phyloP scores from a whole-genome alignment of 2,888 invertebrate species.

The Cheilosia impressa region DNA sequence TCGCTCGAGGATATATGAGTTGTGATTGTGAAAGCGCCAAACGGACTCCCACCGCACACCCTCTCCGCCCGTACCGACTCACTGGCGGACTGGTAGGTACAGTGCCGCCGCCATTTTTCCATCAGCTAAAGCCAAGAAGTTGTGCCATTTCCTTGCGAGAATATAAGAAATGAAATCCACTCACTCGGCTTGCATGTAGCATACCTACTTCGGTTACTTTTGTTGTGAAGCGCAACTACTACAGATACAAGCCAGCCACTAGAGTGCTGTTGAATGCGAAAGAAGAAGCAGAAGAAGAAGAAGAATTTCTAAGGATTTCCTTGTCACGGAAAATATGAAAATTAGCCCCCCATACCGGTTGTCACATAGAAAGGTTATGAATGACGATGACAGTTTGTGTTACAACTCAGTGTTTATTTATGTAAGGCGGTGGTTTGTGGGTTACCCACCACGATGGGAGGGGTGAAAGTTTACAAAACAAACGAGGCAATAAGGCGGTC shows the following conservation, averaged over 20 bases:
- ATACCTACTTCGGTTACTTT: constrained; percentile 41
- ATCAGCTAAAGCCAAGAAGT: constrained; percentile 53
- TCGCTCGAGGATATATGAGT: constrained; percentile 79
- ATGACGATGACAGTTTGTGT: constrained; percentile 67
- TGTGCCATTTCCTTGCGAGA: constrained; percentile 59
- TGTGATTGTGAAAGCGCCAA: constrained; percentile 53
- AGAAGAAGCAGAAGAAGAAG: constrained; percentile 26
- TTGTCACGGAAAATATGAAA: constrained; percentile 83
- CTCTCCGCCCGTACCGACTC: background rate
- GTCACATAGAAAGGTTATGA: constrained; percentile 65
- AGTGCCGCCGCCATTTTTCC: constrained; percentile 51
- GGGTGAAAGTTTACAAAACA: constrained; percentile 47
- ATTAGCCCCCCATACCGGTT: constrained; percentile 77
- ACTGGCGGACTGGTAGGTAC: background rate
- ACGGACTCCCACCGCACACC: constrained; percentile 32
- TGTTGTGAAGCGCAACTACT: constrained; percentile 25
- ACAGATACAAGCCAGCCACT: constrained; percentile 4
- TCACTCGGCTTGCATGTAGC: constrained; percentile 39
- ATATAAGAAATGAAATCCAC: constrained; percentile 60
- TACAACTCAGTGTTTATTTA: constrained; percentile 70
- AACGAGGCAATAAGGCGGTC: constrained; percentile 66
- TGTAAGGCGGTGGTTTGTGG: constrained; percentile 47
- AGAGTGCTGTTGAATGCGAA: background rate
- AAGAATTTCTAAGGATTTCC: constrained; percentile 78
- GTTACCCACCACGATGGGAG: background rate